Base-by-base conservation (phyloP, 64 coral and sea anemone species). In the Stichodactyla mertensii region DNA sequence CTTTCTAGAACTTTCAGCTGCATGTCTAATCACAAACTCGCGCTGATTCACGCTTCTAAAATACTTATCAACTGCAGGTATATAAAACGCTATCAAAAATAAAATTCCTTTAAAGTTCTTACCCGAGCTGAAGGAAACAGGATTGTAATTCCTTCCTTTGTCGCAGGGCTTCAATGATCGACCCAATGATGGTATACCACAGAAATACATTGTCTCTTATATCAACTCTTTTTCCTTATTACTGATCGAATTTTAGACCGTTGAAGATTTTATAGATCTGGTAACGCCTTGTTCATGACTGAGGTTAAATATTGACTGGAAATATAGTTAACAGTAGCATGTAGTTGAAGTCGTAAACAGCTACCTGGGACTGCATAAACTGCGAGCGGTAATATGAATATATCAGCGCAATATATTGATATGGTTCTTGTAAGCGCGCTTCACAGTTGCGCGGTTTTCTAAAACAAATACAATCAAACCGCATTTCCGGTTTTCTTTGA, bases 401-500 rank as follows among this genome's bases (percentile, higher is more conserved):
- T 26, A 74, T 74, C 26, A 74, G 10, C 69, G 23, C 69, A 74
- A 74, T 74, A 74, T 36, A n/a, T 31, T 71, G 26, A 31, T 45
- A 45, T 45, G 36, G 36, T 26, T 28, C 26, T 31, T 74, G 7
- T 11, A 13, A 22, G 19, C 23, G 22, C 36, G 3, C 27, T 31
- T 74, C 69, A 74, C 69, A 74, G 69, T 74, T 31, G n/a, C 69
- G 69, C 12, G 69, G 69, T 74, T 31, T 74, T 74, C 7, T 27
- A 31, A 58, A n/a, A 27, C 24, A 31, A 74, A 74, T 14, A 69
- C 18, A 45, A 81, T 52, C 78, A 81, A 81, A 55, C 78, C 78
- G 78, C 78, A 81, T 55, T 81, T 81, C 78, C 78, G 78, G 78
- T 81, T n/a, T 71, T 18, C 26, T 81, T 81, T 16, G 51, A 53